phyloP scores from a whole-genome alignment of 1,140 invertebrate genomes.

The Wasmannia auropunctata region DNA sequence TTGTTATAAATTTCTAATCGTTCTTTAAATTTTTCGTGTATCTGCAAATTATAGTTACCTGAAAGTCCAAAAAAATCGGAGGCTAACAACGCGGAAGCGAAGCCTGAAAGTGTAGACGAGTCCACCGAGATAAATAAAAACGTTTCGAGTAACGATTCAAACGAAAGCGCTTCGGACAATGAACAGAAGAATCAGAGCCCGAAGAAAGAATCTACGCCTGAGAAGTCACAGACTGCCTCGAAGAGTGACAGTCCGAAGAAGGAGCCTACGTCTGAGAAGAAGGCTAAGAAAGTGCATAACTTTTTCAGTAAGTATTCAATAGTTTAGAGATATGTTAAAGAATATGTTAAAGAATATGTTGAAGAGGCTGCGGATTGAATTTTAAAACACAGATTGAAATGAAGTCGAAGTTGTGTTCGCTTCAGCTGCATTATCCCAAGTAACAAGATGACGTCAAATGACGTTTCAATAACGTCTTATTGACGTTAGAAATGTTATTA shows the following conservation, averaged over 20 bases:
- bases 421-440: too few relatives aligned
- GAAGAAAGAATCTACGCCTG: neutral
- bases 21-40: neutral
- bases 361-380: neutral
- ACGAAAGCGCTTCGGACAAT: neutral
- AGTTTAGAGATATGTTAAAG: constrained; percentile 4
- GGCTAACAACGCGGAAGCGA: constrained; percentile 2
- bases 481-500: too few relatives aligned
- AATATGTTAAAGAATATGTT: neutral
- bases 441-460: too few relatives aligned
- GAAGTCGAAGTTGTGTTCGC: neutral
- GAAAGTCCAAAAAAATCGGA: constrained; percentile 52
- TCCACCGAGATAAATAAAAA: constrained; percentile 12
- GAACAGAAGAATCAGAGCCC: neutral
- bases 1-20: neutral
- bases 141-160: neutral
- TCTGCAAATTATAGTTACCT: constrained; percentile 58
- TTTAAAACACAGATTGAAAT: neutral
- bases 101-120: constrained; percentile 37
- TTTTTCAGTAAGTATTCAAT: constrained; percentile 68
- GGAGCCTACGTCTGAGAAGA: neutral
- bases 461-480: too few relatives aligned
- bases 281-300: constrained; percentile 60
- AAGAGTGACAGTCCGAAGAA: neutral
- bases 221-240: neutral